Base-by-base conservation (phyloP, 2,113 vertebrate species). In the Hippocampus guttulatus region DNA sequence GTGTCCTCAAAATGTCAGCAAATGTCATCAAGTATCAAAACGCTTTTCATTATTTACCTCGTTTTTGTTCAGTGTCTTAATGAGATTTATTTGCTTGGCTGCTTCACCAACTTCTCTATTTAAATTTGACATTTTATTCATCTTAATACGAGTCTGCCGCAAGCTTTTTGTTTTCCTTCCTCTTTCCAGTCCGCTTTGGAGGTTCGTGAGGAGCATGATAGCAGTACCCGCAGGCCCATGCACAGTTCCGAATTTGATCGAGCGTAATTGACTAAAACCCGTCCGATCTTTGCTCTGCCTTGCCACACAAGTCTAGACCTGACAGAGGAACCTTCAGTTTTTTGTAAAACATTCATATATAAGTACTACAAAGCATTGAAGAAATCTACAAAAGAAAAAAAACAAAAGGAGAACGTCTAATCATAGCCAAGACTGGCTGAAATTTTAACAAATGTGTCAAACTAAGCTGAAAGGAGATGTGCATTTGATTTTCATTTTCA, bases 1-100 rank as follows among this genome's bases (percentile, higher is more conserved):
- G 61, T 74, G 40, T 74, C 51, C 67, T 57, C 64, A 76, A 80
- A 88, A 84, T 85, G 80, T 81, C 82, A 84, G 63, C 64, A 45
- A 65, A 65, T 65, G 64, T 65, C 64, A 65, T 27, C 64, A 77
- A 63, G 62, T 49, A 81, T 85, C 74, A 85, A 74, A 58, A 45
- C n/a, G 49, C 67, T 57, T 81, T 76, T 81, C 78, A 86, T 86
- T 75, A 75, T 81, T 75, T 73, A 73, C 64, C 64, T 69, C 75
- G 69, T 63, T 49, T 21, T 61, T 63, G 40, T 21, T 57, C 54
- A 20, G 67, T 30, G 16, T 38, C 30, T 63, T 38, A 65, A 65
- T 65, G 23, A 23, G 6, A 70, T 67, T 33, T 63, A 41, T 74
- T 75, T 74, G 69, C 61, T 55, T 27, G 15, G 55, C 71, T 68